Conservation (phyloP, 2,113 vertebrate species). For the Ahaetulla prasina region DNA sequence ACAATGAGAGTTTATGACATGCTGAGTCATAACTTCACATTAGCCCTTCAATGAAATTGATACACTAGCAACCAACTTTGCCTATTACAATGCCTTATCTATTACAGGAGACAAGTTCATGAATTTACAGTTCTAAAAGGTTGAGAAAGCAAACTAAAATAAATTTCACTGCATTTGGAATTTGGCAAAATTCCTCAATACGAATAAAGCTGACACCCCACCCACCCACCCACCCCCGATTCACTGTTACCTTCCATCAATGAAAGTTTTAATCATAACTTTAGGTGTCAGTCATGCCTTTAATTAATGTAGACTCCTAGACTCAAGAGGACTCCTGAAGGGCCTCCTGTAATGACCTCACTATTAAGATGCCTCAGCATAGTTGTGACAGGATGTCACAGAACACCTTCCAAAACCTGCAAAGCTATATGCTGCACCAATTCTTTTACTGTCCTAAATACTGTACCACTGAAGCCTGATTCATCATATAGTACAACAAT, state of each 20-base stretch:
- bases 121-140: background rate
- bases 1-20: conserved; percentile 1
- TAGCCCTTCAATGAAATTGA: conserved; percentile 16
- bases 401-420: background rate
- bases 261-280: background rate
- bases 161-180: background rate
- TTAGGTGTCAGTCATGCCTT: background rate
- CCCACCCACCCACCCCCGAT: background rate
- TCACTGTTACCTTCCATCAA: background rate
- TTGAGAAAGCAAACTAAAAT: background rate
- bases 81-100: background rate
- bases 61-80: conserved; percentile 1
- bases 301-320: background rate
- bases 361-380: background rate
- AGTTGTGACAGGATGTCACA: background rate
- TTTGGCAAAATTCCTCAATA: background rate
- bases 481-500: background rate
- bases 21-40: conserved; percentile 6
- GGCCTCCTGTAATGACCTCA: background rate
- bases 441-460: background rate
- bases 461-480: background rate
- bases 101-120: background rate
- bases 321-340: background rate
- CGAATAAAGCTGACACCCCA: background rate
- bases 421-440: background rate